These are phyloP conservation scores for Thymallus thymallus DNA, from an alignment of 2,113 vertebrate species.

Conservation along the genomic window DNA sequence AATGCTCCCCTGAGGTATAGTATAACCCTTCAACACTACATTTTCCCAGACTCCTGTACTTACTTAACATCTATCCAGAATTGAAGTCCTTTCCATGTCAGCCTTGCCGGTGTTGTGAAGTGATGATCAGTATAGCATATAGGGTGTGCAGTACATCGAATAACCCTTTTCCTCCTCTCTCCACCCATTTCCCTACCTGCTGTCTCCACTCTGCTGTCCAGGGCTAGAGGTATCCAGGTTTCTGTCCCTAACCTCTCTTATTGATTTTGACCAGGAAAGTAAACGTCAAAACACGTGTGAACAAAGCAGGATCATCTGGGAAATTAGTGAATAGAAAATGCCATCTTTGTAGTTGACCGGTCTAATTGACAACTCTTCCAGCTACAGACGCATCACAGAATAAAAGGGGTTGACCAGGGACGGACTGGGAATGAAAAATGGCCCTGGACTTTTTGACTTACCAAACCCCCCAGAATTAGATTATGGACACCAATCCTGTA, in stretches of 20 bases:
- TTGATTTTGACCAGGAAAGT: slow-evolving; percentile 8
- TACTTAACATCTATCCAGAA: too few relatives aligned
- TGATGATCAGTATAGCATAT: neutral
- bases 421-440: too few relatives aligned
- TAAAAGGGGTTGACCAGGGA: neutral
- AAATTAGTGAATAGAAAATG: neutral
- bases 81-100: too few relatives aligned
- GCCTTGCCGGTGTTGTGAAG: neutral
- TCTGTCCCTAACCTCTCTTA: neutral
- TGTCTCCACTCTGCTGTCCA: slow-evolving; percentile 21
- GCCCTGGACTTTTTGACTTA: too few relatives aligned
- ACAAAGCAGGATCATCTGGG: neutral
- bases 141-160: slow-evolving; percentile 6
- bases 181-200: slow-evolving; percentile 23
- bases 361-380: neutral
- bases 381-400: neutral
- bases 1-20: too few relatives aligned
- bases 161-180: slow-evolving; percentile 37
- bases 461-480: too few relatives aligned
- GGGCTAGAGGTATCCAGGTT: neutral
- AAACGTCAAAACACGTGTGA: slow-evolving; percentile 1
- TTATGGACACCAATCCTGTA: too few relatives aligned
- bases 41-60: too few relatives aligned
- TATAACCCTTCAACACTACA: too few relatives aligned
- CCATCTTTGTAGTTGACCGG: neutral